Evolutionary conservation across 2,888 invertebrate genomes (phyloP).

Genomic region (Cephus runcator): DNA sequence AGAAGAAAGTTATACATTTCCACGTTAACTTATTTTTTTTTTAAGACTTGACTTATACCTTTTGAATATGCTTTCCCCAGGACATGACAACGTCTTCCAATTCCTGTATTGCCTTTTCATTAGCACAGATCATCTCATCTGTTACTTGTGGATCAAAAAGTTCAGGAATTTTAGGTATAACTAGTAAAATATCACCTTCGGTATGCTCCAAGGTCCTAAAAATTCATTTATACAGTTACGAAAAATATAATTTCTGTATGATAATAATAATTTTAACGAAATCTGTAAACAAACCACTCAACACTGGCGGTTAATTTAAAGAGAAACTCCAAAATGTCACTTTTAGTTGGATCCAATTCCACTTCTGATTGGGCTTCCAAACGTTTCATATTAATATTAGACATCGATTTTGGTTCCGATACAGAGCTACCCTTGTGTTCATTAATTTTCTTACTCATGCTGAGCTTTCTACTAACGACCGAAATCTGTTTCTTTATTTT

Average conservation of each 20-base stretch:
- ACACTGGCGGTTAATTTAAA: constrained; percentile 49
- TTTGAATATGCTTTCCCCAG: constrained; percentile 76
- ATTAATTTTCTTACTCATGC: neutral
- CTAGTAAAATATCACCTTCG: constrained; percentile 78
- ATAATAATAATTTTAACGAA: constrained; percentile 11
- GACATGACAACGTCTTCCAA: constrained; percentile 73
- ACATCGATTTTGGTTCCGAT: constrained; percentile 35
- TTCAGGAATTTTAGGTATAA: constrained; percentile 72
- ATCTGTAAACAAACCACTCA: constrained; percentile 44
- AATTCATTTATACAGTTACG: neutral
- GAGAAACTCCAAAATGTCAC: constrained; percentile 47
- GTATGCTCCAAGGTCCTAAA: constrained; percentile 79
- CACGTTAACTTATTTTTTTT: neutral
- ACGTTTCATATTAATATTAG: constrained; percentile 1
- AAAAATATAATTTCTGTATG: constrained; percentile 18
- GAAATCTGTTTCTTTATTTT: constrained; percentile 39
- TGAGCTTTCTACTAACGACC: constrained; percentile 35
- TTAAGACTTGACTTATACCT: constrained; percentile 62
- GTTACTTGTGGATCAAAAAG: constrained; percentile 63
- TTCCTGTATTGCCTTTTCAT: constrained; percentile 68
- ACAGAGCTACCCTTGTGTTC: constrained; percentile 13
- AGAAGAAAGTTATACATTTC: neutral
- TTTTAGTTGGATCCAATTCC: constrained; percentile 40
- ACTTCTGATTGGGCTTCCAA: constrained; percentile 5
- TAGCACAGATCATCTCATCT: constrained; percentile 63